phyloP scores from a whole-genome alignment of 2,888 invertebrate genomes.

The Cremastinae sp. region DNA sequence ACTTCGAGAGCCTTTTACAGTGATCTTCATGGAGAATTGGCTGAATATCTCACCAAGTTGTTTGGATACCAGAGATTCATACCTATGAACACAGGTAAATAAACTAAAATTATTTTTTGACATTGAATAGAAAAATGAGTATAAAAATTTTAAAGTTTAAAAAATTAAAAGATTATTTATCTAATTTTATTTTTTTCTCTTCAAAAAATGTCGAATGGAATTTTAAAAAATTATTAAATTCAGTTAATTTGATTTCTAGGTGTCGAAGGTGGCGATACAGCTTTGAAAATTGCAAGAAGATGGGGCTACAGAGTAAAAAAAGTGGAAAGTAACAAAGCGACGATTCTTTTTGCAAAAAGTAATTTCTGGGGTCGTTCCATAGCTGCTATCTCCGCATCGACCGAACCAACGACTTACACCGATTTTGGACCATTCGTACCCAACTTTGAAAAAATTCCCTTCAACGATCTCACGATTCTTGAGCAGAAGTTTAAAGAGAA shows the following conservation, averaged over 20 bases:
- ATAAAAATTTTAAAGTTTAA: background rate
- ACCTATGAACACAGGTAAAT: constrained; percentile 89
- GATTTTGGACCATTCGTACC: constrained; percentile 92
- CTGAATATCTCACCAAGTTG: constrained; percentile 86
- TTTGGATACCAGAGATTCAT: constrained; percentile 90
- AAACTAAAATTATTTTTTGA: background rate
- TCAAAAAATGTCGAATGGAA: too few relatives aligned
- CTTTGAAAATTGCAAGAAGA: constrained; percentile 89
- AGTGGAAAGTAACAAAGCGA: constrained; percentile 86
- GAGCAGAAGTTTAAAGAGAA: constrained; percentile 83
- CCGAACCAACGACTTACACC: constrained; percentile 86
- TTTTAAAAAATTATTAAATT: background rate
- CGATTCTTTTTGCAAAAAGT: constrained; percentile 87
- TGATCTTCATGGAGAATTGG: constrained; percentile 87
- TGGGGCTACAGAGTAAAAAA: constrained; percentile 91
- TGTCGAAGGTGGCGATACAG: constrained; percentile 91
- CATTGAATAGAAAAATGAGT: background rate
- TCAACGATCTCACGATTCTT: constrained; percentile 86
- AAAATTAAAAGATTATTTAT: background rate
- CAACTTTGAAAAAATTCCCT: constrained; percentile 87
- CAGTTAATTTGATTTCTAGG: constrained; percentile 78
- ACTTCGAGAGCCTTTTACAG: constrained; percentile 90
- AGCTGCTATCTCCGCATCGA: constrained; percentile 89
- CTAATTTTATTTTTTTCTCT: background rate
- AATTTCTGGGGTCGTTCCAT: constrained; percentile 94